Conservation (phyloP, 2,113 vertebrate species). For the Epinephelus moara region DNA sequence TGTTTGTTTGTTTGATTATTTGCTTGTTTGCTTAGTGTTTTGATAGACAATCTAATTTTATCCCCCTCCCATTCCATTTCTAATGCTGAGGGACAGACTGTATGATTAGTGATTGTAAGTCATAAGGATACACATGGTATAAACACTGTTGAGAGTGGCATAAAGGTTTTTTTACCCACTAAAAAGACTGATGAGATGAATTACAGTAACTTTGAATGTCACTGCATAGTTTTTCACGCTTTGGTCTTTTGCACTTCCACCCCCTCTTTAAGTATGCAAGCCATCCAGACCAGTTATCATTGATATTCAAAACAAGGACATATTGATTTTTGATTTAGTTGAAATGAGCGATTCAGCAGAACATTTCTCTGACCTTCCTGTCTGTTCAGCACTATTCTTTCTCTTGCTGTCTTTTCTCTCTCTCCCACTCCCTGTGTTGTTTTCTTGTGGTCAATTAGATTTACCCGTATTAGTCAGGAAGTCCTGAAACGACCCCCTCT, state of each 20-base stretch:
- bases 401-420: neutral
- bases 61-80: neutral
- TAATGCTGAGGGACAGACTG: neutral
- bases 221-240: slow-evolving; percentile 49
- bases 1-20: slow-evolving; percentile 10
- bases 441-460: slow-evolving; percentile 22
- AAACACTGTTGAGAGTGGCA: neutral
- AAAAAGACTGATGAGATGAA: slow-evolving; percentile 5
- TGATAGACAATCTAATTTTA: neutral
- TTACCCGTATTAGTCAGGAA: slow-evolving; percentile 2
- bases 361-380: slow-evolving; percentile 62
- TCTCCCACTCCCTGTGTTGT: neutral
- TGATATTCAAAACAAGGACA: slow-evolving; percentile 76
- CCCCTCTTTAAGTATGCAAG: slow-evolving; percentile 53
- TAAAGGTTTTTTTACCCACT: neutral
- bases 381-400: slow-evolving; percentile 53
- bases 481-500: slow-evolving; percentile 5
- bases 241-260: slow-evolving; percentile 20
- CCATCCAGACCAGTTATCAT: slow-evolving; percentile 60
- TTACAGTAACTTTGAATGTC: slow-evolving; percentile 43
- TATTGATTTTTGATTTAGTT: slow-evolving; percentile 77
- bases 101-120: neutral
- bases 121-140: slow-evolving; percentile 4
- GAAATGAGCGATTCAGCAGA: slow-evolving; percentile 74
- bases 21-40: neutral